These are phyloP conservation scores for Deilephila porcellus DNA, from an alignment of 2,888 invertebrate species.

Conservation along the genomic window DNA sequence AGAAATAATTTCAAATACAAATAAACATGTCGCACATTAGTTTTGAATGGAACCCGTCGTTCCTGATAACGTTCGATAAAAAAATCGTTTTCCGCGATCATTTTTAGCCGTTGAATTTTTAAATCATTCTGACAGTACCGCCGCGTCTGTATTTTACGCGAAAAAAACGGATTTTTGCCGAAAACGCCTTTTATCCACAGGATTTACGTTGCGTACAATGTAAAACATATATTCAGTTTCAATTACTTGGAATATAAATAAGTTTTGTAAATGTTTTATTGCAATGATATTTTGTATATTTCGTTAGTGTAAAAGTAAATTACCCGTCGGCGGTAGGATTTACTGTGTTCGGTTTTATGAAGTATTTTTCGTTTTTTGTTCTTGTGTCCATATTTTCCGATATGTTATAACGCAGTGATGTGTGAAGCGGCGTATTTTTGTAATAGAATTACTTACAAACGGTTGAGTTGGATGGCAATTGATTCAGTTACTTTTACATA, in stretches of 20 bases:
- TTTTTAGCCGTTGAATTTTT: conserved; percentile 15
- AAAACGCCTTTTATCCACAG: neutral
- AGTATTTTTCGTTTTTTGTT: neutral
- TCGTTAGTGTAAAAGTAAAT: neutral
- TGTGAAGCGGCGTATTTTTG: conserved; percentile 1
- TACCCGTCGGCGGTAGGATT: neutral
- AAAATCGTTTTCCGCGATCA: neutral
- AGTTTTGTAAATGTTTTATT: conserved; percentile 9
- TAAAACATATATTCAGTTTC: conserved; percentile 8
- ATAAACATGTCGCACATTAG: neutral
- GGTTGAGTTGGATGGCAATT: neutral
- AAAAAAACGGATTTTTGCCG: conserved; percentile 9
- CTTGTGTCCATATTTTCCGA: neutral
- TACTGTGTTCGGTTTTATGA: neutral
- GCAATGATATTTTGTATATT: neutral
- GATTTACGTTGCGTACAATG: conserved; percentile 8
- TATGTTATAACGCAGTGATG: neutral
- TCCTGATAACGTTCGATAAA: neutral
- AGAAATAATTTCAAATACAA: neutral
- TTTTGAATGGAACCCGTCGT: neutral
- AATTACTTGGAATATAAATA: conserved; percentile 13
- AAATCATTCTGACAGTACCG: conserved; percentile 5
- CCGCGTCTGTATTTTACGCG: neutral
- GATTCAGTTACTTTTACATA: neutral
- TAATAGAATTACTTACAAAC: conserved; percentile 6